Percentiles rank a stretch among this genome's conserved stretches.
These are phyloP conservation scores for Cremastinae sp. DNA, from an alignment of 2,888 invertebrate genomes.

Conservation along the genomic window DNA sequence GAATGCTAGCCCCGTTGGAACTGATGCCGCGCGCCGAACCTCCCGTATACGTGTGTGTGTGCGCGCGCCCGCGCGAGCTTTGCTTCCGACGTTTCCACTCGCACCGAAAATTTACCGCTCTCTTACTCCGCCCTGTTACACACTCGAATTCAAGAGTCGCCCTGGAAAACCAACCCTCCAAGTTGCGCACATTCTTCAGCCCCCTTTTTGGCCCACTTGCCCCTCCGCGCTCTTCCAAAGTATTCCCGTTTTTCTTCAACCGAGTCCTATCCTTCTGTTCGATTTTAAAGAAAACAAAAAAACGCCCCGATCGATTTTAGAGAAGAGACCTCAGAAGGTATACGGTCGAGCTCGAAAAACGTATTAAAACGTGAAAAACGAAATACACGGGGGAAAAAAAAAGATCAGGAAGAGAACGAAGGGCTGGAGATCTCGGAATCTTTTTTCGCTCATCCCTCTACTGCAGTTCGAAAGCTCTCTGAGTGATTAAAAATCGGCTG, in stretches of 20 bases:
- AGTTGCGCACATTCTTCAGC: constrained; percentile 26
- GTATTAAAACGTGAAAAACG: background rate
- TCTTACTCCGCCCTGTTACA: constrained; percentile 55
- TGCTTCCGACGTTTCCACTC: constrained; percentile 64
- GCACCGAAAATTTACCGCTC: constrained; percentile 61
- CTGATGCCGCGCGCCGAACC: constrained; percentile 2
- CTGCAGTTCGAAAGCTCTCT: constrained; percentile 53
- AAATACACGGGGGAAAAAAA: constrained; percentile 29
- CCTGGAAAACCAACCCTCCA: constrained; percentile 38
- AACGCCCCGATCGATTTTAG: too few species aligned
- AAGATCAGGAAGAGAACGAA: too few species aligned
- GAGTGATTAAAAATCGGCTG: constrained; percentile 56
- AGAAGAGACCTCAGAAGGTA: too few species aligned
- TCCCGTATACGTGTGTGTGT: too few species aligned
- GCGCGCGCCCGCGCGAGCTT: constrained; percentile 41
- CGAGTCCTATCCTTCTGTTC: constrained; percentile 25
- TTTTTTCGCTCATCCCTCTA: constrained; percentile 16
- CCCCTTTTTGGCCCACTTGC: background rate
- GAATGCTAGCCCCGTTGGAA: constrained; percentile 45
- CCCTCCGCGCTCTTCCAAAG: constrained; percentile 15
- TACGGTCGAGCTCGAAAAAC: too few species aligned
- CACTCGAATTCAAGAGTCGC: constrained; percentile 55
- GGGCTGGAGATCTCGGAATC: constrained; percentile 12
- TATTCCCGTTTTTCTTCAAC: constrained; percentile 40
- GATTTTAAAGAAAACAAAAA: constrained; percentile 28